Base-by-base conservation (phyloP, 2,888 invertebrate species). In the Heliconius ismenius region DNA sequence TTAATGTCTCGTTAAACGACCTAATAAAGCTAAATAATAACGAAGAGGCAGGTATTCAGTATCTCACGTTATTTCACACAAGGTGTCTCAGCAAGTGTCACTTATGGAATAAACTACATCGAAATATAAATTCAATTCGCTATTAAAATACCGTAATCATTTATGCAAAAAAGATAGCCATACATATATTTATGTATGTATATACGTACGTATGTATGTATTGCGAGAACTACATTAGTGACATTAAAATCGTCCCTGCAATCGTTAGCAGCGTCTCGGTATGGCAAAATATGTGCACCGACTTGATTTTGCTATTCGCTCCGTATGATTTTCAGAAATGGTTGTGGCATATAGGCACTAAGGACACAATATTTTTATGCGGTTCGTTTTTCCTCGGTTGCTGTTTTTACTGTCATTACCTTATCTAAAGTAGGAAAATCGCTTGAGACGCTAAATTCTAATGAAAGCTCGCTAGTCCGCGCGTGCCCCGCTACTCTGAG, bases 311-410 rank as follows among this genome's bases (percentile, higher is more conserved):
- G 88, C 89, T 87, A 86, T 87, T 84, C 89, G 90, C 91, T 90
- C 93, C 93, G 94, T 93, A 93, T 94, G 94, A 94, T 94, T 94
- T 93, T 94, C 94, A 93, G 93, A 94, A 93, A 92, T 91, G 93
- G 92, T 89, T 85, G 87, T 86, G 85, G 88, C 89, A 87, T 92
- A 93, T 92, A 91, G 85, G 88, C 88, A 88, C 87, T 87, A 90
- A 89, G 92, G 91, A 92, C 93, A 91, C 93, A 93, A 94, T 94
- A 93, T 94, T 94, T 94, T 93, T 94, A 94, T 93, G 90, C 91
- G 81, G 85, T 86, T 70, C 86, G 91, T 93, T 93, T 93, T 93
- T 92, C 91, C 90, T 89, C 84, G 84, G 88, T 81, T 80, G 87
- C 81, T 83, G 92, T 93, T 93, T 94, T 93, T 94, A 91, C 88